Evolutionary conservation across 2,888 invertebrate species (phyloP).

Genomic region (Syritta pipiens): DNA sequence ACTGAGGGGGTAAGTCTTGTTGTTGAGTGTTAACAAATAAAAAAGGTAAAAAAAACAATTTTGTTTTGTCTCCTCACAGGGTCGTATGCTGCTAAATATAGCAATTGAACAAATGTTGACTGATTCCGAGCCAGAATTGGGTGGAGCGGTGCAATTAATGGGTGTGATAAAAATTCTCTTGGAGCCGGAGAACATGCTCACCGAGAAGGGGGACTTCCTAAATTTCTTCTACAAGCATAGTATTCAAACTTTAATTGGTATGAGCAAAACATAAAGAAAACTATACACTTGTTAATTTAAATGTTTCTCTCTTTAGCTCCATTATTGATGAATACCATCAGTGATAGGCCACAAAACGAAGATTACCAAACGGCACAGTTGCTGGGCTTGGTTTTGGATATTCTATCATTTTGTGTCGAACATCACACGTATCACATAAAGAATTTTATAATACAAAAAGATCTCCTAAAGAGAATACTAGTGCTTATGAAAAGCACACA

Average conservation of each 20-base stretch:
- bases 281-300: not conserved
- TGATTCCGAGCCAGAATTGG: constrained; percentile 97
- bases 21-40: not conserved
- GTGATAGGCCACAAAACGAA: constrained; percentile 93
- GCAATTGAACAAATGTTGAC: constrained; percentile 99
- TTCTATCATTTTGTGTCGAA: constrained; percentile 98
- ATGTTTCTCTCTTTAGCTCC: constrained; percentile 83
- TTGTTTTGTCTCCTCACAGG: constrained; percentile 81
- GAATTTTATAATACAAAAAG: constrained; percentile 97
- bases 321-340: constrained; percentile 94
- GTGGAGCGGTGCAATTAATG: constrained; percentile 98
- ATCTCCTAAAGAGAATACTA: constrained; percentile 95
- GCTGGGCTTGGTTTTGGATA: constrained; percentile 94
- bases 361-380: constrained; percentile 98
- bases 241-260: constrained; percentile 96
- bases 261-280: not conserved
- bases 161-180: constrained; percentile 94
- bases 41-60: too few species aligned
- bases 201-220: constrained; percentile 98
- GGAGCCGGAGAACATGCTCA: constrained; percentile 99
- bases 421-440: constrained; percentile 99
- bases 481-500: constrained; percentile 98
- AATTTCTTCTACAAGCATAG: constrained; percentile 99
- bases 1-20: constrained; percentile 88
- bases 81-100: constrained; percentile 95